These are phyloP conservation scores for Ophonus ardosiacus DNA, from an alignment of 2,888 invertebrate species.

Conservation along the genomic window DNA sequence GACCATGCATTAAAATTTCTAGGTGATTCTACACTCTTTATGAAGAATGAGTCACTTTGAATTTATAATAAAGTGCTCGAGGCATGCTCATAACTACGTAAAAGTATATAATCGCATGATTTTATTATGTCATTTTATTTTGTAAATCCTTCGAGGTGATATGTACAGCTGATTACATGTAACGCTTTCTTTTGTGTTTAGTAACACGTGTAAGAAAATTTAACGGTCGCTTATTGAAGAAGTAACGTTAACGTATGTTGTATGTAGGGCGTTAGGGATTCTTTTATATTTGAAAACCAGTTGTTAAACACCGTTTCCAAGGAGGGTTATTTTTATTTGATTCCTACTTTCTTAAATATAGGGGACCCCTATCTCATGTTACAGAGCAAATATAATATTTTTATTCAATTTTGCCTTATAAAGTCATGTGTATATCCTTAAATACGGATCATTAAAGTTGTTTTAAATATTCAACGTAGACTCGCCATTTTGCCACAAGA, in stretches of 20 bases:
- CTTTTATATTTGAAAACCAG: conserved; percentile 3
- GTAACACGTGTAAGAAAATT: conserved; percentile 10
- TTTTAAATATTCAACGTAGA: too few species aligned
- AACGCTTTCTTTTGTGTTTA: conserved; percentile 30
- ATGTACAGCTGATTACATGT: neutral
- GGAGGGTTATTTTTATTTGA: neutral
- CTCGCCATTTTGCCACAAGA: too few species aligned
- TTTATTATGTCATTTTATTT: conserved; percentile 25
- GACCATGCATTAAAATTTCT: neutral
- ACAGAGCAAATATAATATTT: too few species aligned
- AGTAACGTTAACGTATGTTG: conserved; percentile 12
- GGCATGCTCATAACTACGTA: neutral
- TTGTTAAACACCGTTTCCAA: neutral
- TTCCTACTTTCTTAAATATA: neutral
- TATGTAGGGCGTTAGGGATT: neutral
- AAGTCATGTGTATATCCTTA: too few species aligned
- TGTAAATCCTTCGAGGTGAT: conserved; percentile 13
- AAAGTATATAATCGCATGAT: conserved; percentile 2
- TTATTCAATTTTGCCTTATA: too few species aligned
- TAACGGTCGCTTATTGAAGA: conserved; percentile 21
- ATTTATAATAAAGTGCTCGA: neutral
- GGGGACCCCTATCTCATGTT: neutral
- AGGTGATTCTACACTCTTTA: neutral
- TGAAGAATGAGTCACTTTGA: neutral
- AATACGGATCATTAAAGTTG: too few species aligned